These are phyloP conservation scores for Nannospalax galili DNA, from an alignment of 2,113 vertebrate genomes.

Conservation along the genomic window DNA sequence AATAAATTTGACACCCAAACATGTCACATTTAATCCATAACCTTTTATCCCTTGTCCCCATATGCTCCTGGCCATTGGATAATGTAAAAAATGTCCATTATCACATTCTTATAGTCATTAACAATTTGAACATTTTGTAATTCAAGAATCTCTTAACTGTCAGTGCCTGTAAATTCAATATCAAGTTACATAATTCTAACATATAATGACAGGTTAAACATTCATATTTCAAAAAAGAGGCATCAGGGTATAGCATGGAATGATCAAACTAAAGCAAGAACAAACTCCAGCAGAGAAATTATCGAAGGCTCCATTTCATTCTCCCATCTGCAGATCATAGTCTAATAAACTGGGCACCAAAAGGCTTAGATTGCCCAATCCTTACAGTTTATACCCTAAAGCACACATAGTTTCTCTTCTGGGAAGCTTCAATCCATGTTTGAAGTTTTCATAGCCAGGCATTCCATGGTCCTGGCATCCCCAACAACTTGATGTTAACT, in stretches of 20 bases:
- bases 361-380: fast-evolving
- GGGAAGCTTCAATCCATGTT: no score
- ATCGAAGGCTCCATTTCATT: not conserved
- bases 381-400: not conserved
- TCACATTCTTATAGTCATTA: not conserved
- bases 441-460: no score
- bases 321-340: not conserved
- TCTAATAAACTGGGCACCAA: not conserved
- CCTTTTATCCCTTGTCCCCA: no score
- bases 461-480: no score
- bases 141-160: not conserved
- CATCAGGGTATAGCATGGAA: not conserved
- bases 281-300: not conserved
- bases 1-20: not conserved
- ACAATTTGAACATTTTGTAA: not conserved
- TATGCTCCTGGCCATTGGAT: not conserved
- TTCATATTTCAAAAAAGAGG: not conserved
- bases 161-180: not conserved
- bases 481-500: no score
- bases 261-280: not conserved
- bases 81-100: not conserved
- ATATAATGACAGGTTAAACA: not conserved
- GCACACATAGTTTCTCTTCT: not conserved
- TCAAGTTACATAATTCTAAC: not conserved
- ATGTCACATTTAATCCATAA: not conserved